phyloP scores from a whole-genome alignment of 2,113 vertebrate genomes.

The Nematolebias whitei region DNA sequence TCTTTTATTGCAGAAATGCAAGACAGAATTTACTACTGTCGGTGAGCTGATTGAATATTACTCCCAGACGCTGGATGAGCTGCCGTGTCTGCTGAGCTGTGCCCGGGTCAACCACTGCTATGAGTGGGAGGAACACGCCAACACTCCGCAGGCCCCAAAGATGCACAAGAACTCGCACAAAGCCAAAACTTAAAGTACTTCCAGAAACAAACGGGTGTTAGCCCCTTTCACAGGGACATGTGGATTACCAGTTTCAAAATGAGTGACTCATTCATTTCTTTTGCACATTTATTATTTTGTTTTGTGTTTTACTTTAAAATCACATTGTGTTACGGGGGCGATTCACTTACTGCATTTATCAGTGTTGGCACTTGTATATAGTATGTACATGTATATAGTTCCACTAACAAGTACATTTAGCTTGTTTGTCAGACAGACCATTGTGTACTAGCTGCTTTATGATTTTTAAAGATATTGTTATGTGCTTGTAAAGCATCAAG shows the following conservation, averaged over 20 bases:
- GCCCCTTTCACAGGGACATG: neutral
- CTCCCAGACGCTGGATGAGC: constrained; percentile 71
- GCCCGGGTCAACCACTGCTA: constrained; percentile 89
- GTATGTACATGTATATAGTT: neutral
- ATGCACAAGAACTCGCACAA: constrained; percentile 24
- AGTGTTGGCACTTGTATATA: constrained; percentile 47
- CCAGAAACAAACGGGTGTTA: constrained; percentile 44
- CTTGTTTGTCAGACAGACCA: constrained; percentile 10
- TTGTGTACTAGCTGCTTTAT: constrained; percentile 31
- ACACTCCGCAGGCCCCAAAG: constrained; percentile 13
- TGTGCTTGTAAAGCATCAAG: neutral
- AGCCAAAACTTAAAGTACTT: constrained; percentile 23
- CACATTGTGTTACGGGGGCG: constrained; percentile 20
- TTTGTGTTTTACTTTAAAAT: constrained; percentile 9
- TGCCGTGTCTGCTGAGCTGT: constrained; percentile 82
- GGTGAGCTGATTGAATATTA: constrained; percentile 87
- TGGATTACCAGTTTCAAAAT: constrained; percentile 11
- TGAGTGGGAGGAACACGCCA: constrained; percentile 81
- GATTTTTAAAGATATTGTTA: constrained; percentile 30
- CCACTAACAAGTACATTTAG: neutral
- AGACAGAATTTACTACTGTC: constrained; percentile 82
- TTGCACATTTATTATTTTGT: constrained; percentile 40
- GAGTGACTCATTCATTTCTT: constrained; percentile 17
- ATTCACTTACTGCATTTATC: constrained; percentile 17
- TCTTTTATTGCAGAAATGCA: constrained; percentile 80